Evolutionary conservation across 2,888 invertebrate species (phyloP), one percentile per base, ranked within the genome.

Genomic region (Hydropsyche betteni): DNA sequence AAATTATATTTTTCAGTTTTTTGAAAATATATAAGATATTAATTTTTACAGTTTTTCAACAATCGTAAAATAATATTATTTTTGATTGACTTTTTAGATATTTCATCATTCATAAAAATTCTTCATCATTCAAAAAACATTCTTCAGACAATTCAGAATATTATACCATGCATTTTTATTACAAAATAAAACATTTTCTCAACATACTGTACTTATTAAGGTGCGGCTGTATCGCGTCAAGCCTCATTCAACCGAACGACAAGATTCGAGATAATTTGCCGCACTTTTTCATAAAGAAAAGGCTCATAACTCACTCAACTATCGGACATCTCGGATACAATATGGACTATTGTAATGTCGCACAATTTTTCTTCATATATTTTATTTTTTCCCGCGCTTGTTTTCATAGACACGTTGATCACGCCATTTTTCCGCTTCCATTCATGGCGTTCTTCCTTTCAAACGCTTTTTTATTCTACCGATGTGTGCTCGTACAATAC

Each of bases 331-430:
- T 14, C 58, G 16, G 14, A 58, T 58, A 53, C 53, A 14, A 58
- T 58, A 16, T 58, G 58, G 8, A 16, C 53, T 58, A 24, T 24
- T 44, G 44, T 44, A 44, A 44, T 44, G 10, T 55, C 14, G 16
- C n/a, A 55, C 55, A 55, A 55, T 55, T 55, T 55, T 55, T 55
- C n/a, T 55, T 55, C n/a, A 5, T 55, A 55, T n/a, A 16, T 10
- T 55, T 14, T 55, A 10, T 12, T 55, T 55, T 64, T 64, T 24
- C n/a, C 24, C 24, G 24, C 34, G 24, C 16, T 61, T 61, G 61
- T 61, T 61, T 64, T 64, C 64, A 36, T 14, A 14, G 64, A 36
- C 64, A 64, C n/a, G 64, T 64, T 64, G 64, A 64, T 34, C 64
- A 64, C 64, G 64, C 64, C n/a, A 64, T 64, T 64, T 64, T 64